These are phyloP conservation scores for Lepisosteus osseus DNA, from an alignment of 2,113 vertebrate genomes.

Conservation along the genomic window DNA sequence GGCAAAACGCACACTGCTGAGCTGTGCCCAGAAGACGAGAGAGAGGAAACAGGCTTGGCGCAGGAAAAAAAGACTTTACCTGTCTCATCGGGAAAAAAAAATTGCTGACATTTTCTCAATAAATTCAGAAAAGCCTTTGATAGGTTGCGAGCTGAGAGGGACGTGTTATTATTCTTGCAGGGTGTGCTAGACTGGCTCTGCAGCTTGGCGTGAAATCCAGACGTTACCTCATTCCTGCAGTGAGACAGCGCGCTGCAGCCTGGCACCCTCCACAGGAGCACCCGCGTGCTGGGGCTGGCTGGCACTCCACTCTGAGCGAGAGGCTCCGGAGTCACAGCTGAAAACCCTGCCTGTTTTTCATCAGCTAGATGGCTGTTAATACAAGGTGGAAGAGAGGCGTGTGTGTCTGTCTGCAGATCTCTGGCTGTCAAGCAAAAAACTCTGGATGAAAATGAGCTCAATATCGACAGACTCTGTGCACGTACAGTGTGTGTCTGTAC, in stretches of 20 bases:
- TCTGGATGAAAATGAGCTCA: not conserved
- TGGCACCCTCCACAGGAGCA: not conserved
- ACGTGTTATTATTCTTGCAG: slow-evolving; percentile 31
- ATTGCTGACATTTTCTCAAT: slow-evolving; percentile 7
- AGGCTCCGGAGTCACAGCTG: not conserved
- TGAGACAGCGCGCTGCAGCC: not conserved
- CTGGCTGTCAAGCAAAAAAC: not conserved
- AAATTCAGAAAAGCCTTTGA: slow-evolving; percentile 21
- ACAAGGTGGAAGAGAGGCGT: not conserved
- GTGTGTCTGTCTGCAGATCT: not conserved
- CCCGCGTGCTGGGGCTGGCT: not conserved
- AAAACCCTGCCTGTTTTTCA: no score
- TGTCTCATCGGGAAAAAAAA: not conserved
- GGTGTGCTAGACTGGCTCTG: slow-evolving; percentile 34
- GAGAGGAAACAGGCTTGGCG: not conserved
- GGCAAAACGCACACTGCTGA: not conserved
- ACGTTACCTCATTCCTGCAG: slow-evolving; percentile 35
- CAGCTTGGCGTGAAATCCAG: slow-evolving; percentile 33
- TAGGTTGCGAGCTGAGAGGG: slow-evolving; percentile 10
- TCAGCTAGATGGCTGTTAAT: no score
- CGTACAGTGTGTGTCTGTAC: no score
- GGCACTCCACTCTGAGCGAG: not conserved
- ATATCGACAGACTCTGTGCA: not conserved
- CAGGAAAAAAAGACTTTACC: not conserved
- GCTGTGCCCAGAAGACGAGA: not conserved